Conservation (phyloP, 1,140 invertebrate genomes). For the Tetraneura akinire region DNA sequence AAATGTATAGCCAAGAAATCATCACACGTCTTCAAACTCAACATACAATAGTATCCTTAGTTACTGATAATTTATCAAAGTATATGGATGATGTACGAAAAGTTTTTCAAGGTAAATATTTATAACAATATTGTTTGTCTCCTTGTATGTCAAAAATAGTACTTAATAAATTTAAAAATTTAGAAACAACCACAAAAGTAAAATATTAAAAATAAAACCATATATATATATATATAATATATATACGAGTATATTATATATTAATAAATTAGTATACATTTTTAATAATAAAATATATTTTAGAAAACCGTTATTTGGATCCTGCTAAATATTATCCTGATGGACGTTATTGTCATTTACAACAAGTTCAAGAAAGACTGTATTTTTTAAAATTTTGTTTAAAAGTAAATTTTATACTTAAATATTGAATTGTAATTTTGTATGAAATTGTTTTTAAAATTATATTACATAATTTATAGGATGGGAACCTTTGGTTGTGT, state of each 20-base stretch:
- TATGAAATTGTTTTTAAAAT: not conserved
- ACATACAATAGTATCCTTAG: constrained; percentile 89
- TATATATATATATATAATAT: too few relatives aligned
- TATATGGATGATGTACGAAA: constrained; percentile 87
- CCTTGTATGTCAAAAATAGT: too few relatives aligned
- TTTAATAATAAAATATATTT: constrained; percentile 40
- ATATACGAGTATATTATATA: too few relatives aligned
- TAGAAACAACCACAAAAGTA: too few relatives aligned
- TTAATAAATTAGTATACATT: not conserved
- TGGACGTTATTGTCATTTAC: constrained; percentile 85
- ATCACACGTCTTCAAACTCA: constrained; percentile 90
- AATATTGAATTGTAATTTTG: not conserved
- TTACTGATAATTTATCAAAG: constrained; percentile 87
- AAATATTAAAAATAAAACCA: too few relatives aligned
- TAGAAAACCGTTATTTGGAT: constrained; percentile 76
- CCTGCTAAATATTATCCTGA: constrained; percentile 82
- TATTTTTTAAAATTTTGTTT: constrained; percentile 90
- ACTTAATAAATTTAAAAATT: too few relatives aligned
- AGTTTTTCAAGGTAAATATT: constrained; percentile 69
- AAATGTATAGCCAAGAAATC: constrained; percentile 69
- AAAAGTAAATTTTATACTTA: constrained; percentile 62
- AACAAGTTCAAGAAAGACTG: constrained; percentile 91
- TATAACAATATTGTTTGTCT: too few relatives aligned
- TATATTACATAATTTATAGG: constrained; percentile 49
- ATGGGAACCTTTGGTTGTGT: constrained; percentile 81